Evolutionary conservation across 1,140 invertebrate species (phyloP).

Genomic region (Magallana angulata): DNA sequence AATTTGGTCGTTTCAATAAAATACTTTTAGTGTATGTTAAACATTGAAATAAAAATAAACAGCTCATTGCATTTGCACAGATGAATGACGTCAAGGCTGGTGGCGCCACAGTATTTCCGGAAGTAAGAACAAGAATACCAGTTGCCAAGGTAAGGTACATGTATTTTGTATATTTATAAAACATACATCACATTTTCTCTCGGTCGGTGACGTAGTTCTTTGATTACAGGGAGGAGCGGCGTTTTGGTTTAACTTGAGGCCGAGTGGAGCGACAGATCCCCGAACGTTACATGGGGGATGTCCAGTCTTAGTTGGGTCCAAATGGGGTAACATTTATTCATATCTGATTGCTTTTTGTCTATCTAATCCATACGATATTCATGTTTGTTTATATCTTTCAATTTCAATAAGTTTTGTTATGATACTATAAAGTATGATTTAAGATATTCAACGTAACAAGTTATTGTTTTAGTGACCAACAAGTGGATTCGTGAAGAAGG

Average conservation of each 20-base stretch:
- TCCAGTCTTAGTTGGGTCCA: conserved; percentile 95
- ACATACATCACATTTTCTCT: too few relatives aligned
- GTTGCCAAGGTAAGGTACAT: conserved; percentile 61
- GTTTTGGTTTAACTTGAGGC: conserved; percentile 96
- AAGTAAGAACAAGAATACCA: conserved; percentile 83
- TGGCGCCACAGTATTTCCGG: conserved; percentile 95
- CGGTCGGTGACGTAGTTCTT: too few relatives aligned
- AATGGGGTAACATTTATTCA: conserved; percentile 86
- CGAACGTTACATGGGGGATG: conserved; percentile 96
- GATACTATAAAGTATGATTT: too few relatives aligned
- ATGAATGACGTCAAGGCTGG: conserved; percentile 96
- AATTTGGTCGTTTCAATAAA: too few relatives aligned
- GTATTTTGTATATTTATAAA: neutral
- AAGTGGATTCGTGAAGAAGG: conserved; percentile 77
- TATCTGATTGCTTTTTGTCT: neutral
- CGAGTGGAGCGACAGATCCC: conserved; percentile 92
- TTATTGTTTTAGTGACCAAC: conserved; percentile 73
- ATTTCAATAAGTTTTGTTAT: too few relatives aligned
- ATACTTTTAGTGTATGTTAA: too few relatives aligned
- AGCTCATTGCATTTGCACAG: conserved; percentile 79
- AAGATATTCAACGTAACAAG: too few relatives aligned
- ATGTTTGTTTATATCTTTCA: neutral
- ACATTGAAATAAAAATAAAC: too few relatives aligned
- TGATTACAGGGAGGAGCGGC: conserved; percentile 83
- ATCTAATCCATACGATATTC: too few relatives aligned